Percentiles rank a stretch among this genome's conserved stretches.
Conservation (phyloP, 64 coral and sea anemone genomes). For the Montipora cactus region DNA sequence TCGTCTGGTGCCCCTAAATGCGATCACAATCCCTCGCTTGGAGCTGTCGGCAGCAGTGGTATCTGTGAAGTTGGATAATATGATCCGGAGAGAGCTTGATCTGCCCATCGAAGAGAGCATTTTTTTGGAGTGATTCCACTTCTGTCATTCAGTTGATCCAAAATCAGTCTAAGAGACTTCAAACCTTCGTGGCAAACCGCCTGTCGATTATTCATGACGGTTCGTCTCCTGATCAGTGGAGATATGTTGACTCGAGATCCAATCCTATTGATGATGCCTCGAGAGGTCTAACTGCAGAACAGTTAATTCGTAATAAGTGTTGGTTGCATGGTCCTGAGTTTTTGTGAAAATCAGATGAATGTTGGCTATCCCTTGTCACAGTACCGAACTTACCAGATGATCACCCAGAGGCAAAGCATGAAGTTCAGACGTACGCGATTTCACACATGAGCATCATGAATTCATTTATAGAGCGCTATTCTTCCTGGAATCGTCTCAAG, state of each 20-base stretch:
- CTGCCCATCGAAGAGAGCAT: neutral
- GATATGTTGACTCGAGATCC: constrained; percentile 16
- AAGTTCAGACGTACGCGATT: neutral
- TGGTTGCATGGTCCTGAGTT: constrained; percentile 51
- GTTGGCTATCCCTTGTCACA: no score
- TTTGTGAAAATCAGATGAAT: constrained; percentile 41
- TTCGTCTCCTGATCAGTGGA: constrained; percentile 37
- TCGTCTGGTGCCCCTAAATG: no score
- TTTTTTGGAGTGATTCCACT: constrained; percentile 53
- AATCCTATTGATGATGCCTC: constrained; percentile 44
- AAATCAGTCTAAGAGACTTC: constrained; percentile 15
- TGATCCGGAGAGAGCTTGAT: neutral
- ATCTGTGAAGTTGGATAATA: no score
- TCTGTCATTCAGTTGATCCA: constrained; percentile 31
- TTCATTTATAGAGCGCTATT: constrained; percentile 54
- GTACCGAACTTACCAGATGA: no score
- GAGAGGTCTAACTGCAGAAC: constrained; percentile 12
- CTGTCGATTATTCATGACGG: constrained; percentile 14
- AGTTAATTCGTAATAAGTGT: neutral
- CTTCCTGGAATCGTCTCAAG: constrained; percentile 58
- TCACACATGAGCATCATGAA: constrained; percentile 3
- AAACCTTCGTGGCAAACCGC: constrained; percentile 55
- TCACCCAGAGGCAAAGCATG: constrained; percentile 26
- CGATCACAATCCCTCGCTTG: no score
- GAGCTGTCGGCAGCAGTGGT: no score